These are phyloP conservation scores for Tarsius wallacei DNA, from an alignment of 2,797 vertebrate genomes.

Conservation along the genomic window DNA sequence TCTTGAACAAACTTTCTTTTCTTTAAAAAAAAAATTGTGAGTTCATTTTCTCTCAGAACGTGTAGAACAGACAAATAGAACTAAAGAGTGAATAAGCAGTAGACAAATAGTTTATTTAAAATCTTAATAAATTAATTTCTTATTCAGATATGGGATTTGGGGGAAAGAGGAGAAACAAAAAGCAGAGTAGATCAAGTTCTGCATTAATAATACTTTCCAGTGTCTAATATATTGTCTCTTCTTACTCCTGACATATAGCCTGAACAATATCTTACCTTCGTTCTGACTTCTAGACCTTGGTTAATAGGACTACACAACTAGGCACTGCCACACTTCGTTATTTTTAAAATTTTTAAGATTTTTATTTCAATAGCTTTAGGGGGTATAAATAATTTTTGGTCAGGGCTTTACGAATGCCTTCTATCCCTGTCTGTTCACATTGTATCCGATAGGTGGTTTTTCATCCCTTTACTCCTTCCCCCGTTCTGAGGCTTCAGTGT, in stretches of 20 bases:
- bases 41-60: background rate
- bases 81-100: slow-evolving; percentile 11
- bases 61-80: slow-evolving; percentile 15
- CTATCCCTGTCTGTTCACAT: too few relatives aligned
- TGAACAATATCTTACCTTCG: background rate
- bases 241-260: background rate
- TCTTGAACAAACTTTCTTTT: background rate
- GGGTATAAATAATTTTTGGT: too few relatives aligned
- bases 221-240: background rate
- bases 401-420: too few relatives aligned
- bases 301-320: background rate
- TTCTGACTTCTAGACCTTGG: background rate
- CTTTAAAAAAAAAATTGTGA: background rate
- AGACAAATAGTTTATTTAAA: background rate
- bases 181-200: background rate
- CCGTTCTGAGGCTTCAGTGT: too few relatives aligned
- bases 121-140: background rate
- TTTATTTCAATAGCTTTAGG: too few relatives aligned
- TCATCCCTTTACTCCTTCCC: too few relatives aligned
- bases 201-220: background rate
- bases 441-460: too few relatives aligned
- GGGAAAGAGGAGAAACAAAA: background rate
- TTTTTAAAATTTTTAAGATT: too few relatives aligned
- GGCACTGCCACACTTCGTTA: background rate
- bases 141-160: background rate